Evolutionary conservation across 2,888 invertebrate species (phyloP).

Genomic region (Pollenia angustigena): DNA sequence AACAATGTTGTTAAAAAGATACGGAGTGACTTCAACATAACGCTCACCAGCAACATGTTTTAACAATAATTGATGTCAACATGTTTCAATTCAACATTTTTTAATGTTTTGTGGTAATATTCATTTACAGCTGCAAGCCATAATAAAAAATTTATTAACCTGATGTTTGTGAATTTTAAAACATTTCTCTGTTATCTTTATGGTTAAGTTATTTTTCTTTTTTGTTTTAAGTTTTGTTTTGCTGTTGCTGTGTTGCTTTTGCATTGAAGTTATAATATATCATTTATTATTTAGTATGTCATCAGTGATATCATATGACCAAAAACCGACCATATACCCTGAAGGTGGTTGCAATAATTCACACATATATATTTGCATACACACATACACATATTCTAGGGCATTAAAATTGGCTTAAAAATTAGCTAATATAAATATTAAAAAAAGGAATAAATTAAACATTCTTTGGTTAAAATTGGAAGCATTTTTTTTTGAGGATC

Average conservation of each 20-base stretch:
- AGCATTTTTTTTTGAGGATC: too few relatives aligned
- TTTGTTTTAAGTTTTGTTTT: constrained; percentile 13
- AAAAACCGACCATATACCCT: constrained; percentile 35
- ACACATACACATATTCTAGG: background rate
- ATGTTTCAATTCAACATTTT: background rate
- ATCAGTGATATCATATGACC: constrained; percentile 67
- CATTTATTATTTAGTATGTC: constrained; percentile 68
- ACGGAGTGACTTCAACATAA: background rate
- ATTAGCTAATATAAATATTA: too few relatives aligned
- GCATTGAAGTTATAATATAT: constrained; percentile 32
- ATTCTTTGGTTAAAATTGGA: too few relatives aligned
- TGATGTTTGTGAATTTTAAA: constrained; percentile 58
- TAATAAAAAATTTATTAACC: constrained; percentile 64
- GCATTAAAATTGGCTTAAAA: background rate
- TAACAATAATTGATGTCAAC: background rate
- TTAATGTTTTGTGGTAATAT: background rate
- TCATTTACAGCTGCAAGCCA: constrained; percentile 34
- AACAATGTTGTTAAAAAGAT: background rate
- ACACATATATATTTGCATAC: constrained; percentile 28
- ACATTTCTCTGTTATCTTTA: constrained; percentile 41
- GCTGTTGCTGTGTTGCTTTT: constrained; percentile 17
- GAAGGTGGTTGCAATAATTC: constrained; percentile 50
- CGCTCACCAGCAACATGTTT: constrained; percentile 9
- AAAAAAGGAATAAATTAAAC: too few relatives aligned
- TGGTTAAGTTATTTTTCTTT: constrained; percentile 31